phyloP scores from a whole-genome alignment of 2,888 invertebrate genomes.

The Dromius quadrimaculatus region DNA sequence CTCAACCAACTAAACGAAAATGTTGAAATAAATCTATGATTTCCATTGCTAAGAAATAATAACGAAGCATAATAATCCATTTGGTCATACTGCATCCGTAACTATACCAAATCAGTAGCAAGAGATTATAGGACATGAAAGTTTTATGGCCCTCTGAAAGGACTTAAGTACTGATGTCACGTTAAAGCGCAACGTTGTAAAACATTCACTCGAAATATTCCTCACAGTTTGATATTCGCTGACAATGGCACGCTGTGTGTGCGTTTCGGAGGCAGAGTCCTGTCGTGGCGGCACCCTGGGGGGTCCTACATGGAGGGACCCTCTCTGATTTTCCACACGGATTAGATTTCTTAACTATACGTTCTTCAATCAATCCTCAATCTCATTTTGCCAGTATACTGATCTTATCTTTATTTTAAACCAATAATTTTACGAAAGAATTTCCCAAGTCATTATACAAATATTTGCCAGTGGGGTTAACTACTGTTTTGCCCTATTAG shows the following conservation, averaged over 20 bases:
- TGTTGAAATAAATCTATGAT: constrained; percentile 6
- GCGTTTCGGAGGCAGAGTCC: constrained; percentile 9
- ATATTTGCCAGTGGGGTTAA: neutral
- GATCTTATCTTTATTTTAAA: constrained; percentile 11
- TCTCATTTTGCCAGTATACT: neutral
- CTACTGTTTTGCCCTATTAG: neutral
- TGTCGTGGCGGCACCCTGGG: neutral
- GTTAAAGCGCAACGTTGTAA: constrained; percentile 8
- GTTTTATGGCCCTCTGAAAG: constrained; percentile 1
- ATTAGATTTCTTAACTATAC: constrained; percentile 12
- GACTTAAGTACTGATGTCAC: neutral
- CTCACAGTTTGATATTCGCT: neutral
- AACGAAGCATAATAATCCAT: constrained; percentile 1
- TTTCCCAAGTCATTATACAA: neutral
- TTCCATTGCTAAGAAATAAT: neutral
- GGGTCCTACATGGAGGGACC: constrained; percentile 17
- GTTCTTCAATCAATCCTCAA: neutral
- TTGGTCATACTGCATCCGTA: neutral
- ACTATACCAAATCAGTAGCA: neutral
- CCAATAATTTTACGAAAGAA: constrained; percentile 1
- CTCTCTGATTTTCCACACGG: constrained; percentile 22
- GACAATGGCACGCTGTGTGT: neutral
- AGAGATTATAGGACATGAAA: constrained; percentile 3
- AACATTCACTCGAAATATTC: neutral
- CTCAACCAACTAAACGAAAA: neutral